phyloP scores from a whole-genome alignment of 1,140 invertebrate species.

The Drosophila pectinifera region DNA sequence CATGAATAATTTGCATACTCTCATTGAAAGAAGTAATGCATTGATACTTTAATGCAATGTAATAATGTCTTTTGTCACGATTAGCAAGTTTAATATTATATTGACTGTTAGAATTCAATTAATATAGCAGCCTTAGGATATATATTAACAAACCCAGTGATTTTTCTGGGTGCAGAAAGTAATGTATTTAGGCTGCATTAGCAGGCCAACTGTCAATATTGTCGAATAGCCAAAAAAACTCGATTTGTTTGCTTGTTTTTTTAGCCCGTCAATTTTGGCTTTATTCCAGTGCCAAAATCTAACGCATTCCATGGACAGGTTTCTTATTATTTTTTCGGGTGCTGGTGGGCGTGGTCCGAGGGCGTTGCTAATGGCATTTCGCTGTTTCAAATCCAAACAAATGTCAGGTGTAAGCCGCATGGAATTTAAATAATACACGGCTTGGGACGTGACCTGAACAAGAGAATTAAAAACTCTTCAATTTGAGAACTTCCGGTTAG shows the following conservation, averaged over 20 bases:
- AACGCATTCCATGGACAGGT: constrained; percentile 31
- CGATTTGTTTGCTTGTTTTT: constrained; percentile 32
- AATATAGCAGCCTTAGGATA: neutral
- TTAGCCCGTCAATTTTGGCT: constrained; percentile 49
- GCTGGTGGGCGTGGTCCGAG: constrained; percentile 25
- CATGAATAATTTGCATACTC: too few relatives aligned
- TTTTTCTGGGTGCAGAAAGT: constrained; percentile 6
- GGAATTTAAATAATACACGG: constrained; percentile 7
- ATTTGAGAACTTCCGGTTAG: constrained; percentile 15
- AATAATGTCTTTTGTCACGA: neutral
- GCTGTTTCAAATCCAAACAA: constrained; percentile 48
- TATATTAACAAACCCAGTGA: neutral
- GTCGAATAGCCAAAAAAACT: constrained; percentile 44
- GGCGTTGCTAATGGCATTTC: constrained; percentile 68
- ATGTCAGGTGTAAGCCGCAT: constrained; percentile 38
- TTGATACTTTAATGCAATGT: too few relatives aligned
- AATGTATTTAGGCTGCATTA: constrained; percentile 54
- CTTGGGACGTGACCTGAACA: constrained; percentile 38
- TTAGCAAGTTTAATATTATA: too few relatives aligned
- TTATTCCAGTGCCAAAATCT: constrained; percentile 49
- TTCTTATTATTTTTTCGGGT: constrained; percentile 5
- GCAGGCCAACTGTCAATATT: constrained; percentile 68
- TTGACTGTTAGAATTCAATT: too few relatives aligned
- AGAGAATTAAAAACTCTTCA: constrained; percentile 24
- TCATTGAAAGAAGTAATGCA: too few relatives aligned